Percentiles rank a stretch among this genome's conserved stretches.
These are phyloP conservation scores for Opisthograptis luteolata DNA, from an alignment of 2,888 invertebrate genomes.

Conservation along the genomic window DNA sequence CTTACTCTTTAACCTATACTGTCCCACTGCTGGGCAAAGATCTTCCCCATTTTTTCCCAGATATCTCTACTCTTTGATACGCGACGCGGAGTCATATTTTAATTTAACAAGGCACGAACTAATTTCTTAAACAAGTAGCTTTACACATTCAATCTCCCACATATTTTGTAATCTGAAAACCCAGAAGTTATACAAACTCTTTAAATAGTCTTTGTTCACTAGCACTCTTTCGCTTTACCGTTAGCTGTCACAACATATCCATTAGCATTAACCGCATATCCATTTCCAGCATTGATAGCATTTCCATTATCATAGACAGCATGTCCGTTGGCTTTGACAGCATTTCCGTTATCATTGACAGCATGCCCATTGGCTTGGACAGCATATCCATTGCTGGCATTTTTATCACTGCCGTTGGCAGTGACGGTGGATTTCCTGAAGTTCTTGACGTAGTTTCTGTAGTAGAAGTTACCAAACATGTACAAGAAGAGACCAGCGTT, in stretches of 20 bases:
- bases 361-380: slow-evolving; percentile 6
- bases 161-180: not conserved
- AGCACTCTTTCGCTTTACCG: slow-evolving; percentile 66
- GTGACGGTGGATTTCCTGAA: slow-evolving; percentile 23
- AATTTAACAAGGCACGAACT: too few species aligned
- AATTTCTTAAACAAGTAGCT: too few species aligned
- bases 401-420: slow-evolving; percentile 1
- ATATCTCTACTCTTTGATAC: too few species aligned
- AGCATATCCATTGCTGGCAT: not conserved
- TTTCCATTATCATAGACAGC: not conserved
- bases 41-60: too few species aligned
- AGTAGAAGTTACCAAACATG: slow-evolving; percentile 91
- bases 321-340: slow-evolving; percentile 2
- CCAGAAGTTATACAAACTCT: slow-evolving; percentile 20
- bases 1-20: too few species aligned
- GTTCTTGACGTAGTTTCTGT: slow-evolving; percentile 84
- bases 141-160: not conserved
- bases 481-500: slow-evolving; percentile 90
- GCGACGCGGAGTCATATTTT: too few species aligned
- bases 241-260: slow-evolving; percentile 9
- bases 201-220: slow-evolving; percentile 45
- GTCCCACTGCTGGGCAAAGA: too few species aligned
- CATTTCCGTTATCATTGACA: slow-evolving; percentile 1
- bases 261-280: slow-evolving; percentile 1
- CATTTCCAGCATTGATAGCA: slow-evolving; percentile 1